phyloP scores from a whole-genome alignment of 2,888 invertebrate genomes.

The Nymphalis urticae region DNA sequence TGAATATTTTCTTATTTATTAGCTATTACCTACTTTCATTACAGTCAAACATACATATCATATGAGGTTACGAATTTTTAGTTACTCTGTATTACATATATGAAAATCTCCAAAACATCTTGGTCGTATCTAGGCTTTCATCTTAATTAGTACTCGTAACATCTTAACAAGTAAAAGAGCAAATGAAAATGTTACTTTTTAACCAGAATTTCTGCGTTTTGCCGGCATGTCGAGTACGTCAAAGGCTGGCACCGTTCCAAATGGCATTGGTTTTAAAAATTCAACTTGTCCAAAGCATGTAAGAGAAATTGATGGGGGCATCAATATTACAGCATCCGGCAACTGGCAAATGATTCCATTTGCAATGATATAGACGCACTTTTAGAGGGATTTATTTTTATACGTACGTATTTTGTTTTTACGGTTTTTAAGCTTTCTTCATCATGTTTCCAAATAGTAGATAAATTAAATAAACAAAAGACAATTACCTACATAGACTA shows the following conservation, averaged over 20 bases:
- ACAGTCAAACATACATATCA: too few relatives aligned
- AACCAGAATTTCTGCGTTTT: constrained; percentile 3
- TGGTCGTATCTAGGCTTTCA: background rate
- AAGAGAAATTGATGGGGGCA: constrained; percentile 34
- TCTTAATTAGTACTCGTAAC: constrained; percentile 7
- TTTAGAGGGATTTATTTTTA: background rate
- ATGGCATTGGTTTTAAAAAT: constrained; percentile 57
- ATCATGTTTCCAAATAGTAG: background rate
- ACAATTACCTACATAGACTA: background rate
- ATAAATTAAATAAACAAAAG: background rate
- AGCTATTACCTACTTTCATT: too few relatives aligned
- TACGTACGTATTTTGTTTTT: background rate
- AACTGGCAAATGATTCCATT: constrained; percentile 33
- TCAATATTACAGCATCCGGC: constrained; percentile 33
- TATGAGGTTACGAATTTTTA: background rate
- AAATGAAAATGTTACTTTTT: constrained; percentile 9
- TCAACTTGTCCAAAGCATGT: constrained; percentile 35
- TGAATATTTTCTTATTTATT: too few relatives aligned
- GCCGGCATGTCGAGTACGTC: constrained; percentile 15
- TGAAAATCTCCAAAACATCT: background rate
- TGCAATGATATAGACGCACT: constrained; percentile 14
- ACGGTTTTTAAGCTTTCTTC: background rate
- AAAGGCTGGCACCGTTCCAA: constrained; percentile 59
- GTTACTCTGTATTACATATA: background rate
- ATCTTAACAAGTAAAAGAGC: constrained; percentile 9